phyloP scores from a whole-genome alignment of 2,113 vertebrate genomes.

The Myanophis thanlyinensis region DNA sequence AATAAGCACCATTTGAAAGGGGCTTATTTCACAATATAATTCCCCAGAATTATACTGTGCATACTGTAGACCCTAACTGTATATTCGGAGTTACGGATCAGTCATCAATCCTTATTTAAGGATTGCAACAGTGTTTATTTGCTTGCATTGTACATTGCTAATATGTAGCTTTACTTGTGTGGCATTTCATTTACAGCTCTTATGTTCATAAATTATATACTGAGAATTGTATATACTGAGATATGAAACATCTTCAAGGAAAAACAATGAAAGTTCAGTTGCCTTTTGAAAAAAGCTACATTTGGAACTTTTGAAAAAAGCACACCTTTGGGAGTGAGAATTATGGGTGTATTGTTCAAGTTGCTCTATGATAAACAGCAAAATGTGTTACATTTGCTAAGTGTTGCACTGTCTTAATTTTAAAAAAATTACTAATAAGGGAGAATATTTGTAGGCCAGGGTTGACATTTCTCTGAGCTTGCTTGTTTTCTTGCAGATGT shows the following conservation, averaged over 20 bases:
- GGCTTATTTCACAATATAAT: background rate
- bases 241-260: background rate
- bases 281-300: background rate
- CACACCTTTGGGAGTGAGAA: background rate
- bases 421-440: background rate
- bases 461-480: too few relatives aligned
- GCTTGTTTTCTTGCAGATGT: too few relatives aligned
- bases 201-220: background rate
- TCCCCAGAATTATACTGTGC: background rate
- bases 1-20: background rate
- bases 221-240: background rate
- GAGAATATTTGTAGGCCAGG: background rate
- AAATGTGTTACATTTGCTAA: background rate
- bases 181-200: background rate
- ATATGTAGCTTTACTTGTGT: background rate
- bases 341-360: background rate
- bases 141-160: background rate
- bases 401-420: background rate
- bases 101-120: background rate
- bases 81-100: background rate
- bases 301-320: background rate
- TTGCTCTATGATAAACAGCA: background rate
- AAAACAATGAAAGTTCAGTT: background rate
- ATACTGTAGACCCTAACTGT: background rate
- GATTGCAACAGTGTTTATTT: background rate